Conservation (phyloP, 2,113 vertebrate species). For the Alethe diademata region DNA sequence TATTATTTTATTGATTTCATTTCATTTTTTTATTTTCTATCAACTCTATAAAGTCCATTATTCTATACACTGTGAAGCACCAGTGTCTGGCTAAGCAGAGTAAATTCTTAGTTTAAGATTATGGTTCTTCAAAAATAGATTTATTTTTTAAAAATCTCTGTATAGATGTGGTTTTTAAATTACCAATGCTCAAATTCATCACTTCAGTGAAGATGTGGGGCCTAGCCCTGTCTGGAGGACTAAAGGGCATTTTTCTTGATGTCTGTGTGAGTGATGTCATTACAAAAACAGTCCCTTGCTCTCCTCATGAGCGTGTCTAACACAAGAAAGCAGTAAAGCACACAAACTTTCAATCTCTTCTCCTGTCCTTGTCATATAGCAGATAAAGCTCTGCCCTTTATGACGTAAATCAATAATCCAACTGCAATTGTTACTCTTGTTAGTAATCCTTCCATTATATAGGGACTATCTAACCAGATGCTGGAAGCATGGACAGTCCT, state of each 20-base stretch:
- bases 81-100: neutral
- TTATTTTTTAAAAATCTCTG: accelerated
- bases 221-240: neutral
- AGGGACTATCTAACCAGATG: neutral
- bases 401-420: neutral
- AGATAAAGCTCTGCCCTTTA: neutral
- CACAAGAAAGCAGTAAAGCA: neutral
- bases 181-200: neutral
- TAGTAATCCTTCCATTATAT: neutral
- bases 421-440: neutral
- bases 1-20: neutral
- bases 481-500: neutral
- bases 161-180: neutral
- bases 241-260: neutral
- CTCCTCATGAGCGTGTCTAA: neutral
- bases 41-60: neutral
- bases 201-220: neutral
- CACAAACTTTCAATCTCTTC: neutral
- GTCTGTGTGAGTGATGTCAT: neutral
- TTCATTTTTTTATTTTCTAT: neutral
- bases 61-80: neutral
- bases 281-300: neutral
- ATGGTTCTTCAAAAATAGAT: neutral
- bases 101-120: neutral
- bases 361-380: neutral